These are phyloP conservation scores for Aspiorhynchus laticeps DNA, from an alignment of 2,113 vertebrate genomes.

Conservation along the genomic window DNA sequence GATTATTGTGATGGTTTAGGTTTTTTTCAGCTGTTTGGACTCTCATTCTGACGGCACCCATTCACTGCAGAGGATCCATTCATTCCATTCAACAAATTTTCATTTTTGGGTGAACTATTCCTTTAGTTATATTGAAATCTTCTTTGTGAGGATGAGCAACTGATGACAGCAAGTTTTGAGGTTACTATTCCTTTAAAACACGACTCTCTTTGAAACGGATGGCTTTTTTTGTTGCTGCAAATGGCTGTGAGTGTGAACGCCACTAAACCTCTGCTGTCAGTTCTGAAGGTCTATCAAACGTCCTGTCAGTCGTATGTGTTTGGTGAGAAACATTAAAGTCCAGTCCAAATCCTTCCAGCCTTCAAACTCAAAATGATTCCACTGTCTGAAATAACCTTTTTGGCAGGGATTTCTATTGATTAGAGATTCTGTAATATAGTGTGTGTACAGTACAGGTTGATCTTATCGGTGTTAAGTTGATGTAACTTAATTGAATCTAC, in stretches of 20 bases:
- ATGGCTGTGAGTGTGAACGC: neutral
- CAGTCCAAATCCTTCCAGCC: neutral
- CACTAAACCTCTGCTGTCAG: slow-evolving; percentile 3
- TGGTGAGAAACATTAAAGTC: neutral
- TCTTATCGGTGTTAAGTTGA: neutral
- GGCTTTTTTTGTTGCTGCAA: neutral
- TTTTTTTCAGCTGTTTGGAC: too few relatives aligned
- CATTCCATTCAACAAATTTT: too few relatives aligned
- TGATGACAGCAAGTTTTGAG: neutral
- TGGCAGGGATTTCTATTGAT: neutral
- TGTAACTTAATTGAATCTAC: neutral
- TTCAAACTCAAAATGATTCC: slow-evolving; percentile 9
- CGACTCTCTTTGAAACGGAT: neutral
- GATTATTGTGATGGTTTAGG: too few relatives aligned
- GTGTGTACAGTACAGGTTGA: neutral
- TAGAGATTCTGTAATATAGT: neutral
- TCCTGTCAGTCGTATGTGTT: neutral
- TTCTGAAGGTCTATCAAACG: neutral
- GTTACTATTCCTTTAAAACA: neutral
- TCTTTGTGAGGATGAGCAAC: neutral
- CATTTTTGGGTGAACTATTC: too few relatives aligned
- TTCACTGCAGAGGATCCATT: too few relatives aligned
- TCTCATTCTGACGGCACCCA: too few relatives aligned
- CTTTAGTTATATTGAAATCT: neutral
- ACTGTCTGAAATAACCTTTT: neutral